Conservation (phyloP, 1,140 invertebrate genomes). For the Andricus grossulariae region DNA sequence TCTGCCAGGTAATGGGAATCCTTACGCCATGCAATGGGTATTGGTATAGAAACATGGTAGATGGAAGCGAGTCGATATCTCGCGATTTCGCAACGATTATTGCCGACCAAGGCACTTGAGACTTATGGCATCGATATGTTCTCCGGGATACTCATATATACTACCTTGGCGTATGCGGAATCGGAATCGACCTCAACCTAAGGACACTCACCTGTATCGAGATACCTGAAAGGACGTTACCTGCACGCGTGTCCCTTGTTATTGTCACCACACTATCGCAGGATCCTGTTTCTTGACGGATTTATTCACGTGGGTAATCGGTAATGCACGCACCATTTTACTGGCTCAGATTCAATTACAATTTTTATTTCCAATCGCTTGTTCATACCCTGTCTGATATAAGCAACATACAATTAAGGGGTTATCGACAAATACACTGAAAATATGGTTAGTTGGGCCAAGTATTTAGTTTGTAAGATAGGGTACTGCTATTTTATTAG, state of each 20-base stretch:
- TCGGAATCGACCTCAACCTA: constrained; percentile 36
- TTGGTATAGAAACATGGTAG: constrained; percentile 23
- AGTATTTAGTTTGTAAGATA: too few species aligned
- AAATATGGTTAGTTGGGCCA: too few species aligned
- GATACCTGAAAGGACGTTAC: constrained; percentile 18
- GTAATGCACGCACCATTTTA: background rate
- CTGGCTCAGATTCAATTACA: constrained; percentile 7
- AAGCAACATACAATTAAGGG: too few species aligned
- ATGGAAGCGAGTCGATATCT: constrained; percentile 37
- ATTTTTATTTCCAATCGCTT: background rate
- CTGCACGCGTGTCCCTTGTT: constrained; percentile 10
- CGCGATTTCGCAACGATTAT: constrained; percentile 52
- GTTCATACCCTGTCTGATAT: too few species aligned
- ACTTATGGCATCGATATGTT: constrained; percentile 8
- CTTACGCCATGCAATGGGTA: constrained; percentile 43
- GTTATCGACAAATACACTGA: too few species aligned
- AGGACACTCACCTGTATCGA: constrained; percentile 42
- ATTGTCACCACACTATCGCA: constrained; percentile 9
- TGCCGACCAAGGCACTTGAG: constrained; percentile 17
- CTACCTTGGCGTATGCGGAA: constrained; percentile 31
- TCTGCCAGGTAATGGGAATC: constrained; percentile 50
- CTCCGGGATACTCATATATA: background rate
- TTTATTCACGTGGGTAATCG: constrained; percentile 9
- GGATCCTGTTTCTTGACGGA: constrained; percentile 27
- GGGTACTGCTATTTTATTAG: too few species aligned